Percentiles rank a stretch among this genome's conserved stretches.
phyloP scores from a whole-genome alignment of 2,113 vertebrate genomes.

The Elaphurus davidianus region DNA sequence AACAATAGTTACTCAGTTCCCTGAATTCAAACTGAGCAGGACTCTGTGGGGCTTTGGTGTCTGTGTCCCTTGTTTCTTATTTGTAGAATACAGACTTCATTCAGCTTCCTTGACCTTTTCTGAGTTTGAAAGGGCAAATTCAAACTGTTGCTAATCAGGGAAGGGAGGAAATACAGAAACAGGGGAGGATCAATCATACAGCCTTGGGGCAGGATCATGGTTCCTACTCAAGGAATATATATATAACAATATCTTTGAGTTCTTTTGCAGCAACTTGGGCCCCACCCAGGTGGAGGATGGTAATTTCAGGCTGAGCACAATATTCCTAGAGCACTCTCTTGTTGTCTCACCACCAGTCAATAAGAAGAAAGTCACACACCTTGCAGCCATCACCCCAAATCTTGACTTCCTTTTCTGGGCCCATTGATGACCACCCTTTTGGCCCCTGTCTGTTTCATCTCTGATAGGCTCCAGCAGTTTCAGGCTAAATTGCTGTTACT shows the following conservation, averaged over 20 bases:
- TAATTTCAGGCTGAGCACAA: neutral
- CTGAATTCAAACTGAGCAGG: too few relatives aligned
- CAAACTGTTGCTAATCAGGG: too few relatives aligned
- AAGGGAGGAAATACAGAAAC: too few relatives aligned
- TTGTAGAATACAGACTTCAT: too few relatives aligned
- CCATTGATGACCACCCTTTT: neutral
- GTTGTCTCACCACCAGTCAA: neutral
- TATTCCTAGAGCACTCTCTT: neutral
- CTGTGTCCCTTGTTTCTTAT: too few relatives aligned
- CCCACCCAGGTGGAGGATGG: neutral
- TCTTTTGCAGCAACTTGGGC: neutral
- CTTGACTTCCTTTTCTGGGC: neutral
- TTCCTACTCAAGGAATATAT: too few relatives aligned
- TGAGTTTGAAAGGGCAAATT: too few relatives aligned
- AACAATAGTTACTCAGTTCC: too few relatives aligned
- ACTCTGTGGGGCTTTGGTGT: too few relatives aligned
- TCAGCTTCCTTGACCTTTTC: too few relatives aligned
- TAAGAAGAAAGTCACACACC: neutral
- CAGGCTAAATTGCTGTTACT: neutral
- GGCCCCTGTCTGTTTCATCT: neutral
- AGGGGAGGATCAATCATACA: too few relatives aligned
- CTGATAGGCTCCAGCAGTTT: neutral
- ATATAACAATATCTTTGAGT: neutral
- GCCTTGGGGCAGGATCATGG: too few relatives aligned
- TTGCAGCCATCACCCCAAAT: neutral